These are phyloP conservation scores for Disparrhopalites patrizii DNA, from an alignment of 2,888 invertebrate genomes.

Conservation along the genomic window DNA sequence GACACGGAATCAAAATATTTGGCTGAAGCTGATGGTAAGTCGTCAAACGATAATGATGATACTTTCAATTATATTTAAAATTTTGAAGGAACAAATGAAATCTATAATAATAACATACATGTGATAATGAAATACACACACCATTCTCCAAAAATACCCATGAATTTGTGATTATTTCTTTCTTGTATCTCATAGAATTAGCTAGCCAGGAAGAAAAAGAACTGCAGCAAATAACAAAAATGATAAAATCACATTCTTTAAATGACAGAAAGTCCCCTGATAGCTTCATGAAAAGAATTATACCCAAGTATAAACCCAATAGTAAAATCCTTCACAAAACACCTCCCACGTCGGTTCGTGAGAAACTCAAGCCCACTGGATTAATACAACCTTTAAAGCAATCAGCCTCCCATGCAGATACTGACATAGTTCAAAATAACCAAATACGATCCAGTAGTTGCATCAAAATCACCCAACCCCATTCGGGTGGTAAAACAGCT, in stretches of 20 bases:
- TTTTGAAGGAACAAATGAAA: too few species aligned
- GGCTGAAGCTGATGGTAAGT: too few species aligned
- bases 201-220: constrained; percentile 3
- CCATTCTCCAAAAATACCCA: not conserved
- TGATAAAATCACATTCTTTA: constrained; percentile 11
- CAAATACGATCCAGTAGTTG: not conserved
- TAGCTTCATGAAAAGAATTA: constrained; percentile 1
- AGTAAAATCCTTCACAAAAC: constrained; percentile 10
- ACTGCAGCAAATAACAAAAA: not conserved
- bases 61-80: too few species aligned
- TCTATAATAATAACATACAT: too few species aligned
- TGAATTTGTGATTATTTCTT: not conserved
- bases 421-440: not conserved
- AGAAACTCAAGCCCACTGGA: not conserved
- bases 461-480: constrained; percentile 2
- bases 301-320: constrained; percentile 27
- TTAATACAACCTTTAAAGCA: not conserved
- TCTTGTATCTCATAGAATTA: not conserved
- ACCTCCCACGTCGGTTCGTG: not conserved
- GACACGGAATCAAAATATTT: too few species aligned
- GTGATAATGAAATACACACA: too few species aligned
- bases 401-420: not conserved
- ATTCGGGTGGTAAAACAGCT: not conserved
- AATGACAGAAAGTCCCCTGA: not conserved
- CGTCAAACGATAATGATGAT: too few species aligned